Conservation (phyloP, 1,140 invertebrate genomes). For the Ceratina calcarata region DNA sequence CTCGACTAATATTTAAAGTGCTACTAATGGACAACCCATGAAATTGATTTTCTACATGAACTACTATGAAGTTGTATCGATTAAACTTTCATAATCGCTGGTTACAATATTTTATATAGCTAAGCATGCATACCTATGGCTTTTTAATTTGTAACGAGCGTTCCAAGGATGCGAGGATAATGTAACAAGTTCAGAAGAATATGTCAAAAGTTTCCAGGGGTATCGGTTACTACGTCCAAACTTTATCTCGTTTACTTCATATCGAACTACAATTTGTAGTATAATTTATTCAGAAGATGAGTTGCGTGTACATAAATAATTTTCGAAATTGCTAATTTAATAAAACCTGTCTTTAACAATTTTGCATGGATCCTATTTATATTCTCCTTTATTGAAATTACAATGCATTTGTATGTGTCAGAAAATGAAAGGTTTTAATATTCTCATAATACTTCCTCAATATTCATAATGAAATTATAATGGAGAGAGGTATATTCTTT, state of each 20-base stretch:
- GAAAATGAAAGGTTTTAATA: no score
- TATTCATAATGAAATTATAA: background rate
- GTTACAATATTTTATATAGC: no score
- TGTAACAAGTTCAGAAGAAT: background rate
- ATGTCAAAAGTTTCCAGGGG: background rate
- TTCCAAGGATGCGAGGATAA: background rate
- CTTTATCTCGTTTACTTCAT: background rate
- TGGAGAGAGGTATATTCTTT: background rate
- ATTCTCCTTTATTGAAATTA: no score
- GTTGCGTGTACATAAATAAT: background rate
- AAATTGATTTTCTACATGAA: no score
- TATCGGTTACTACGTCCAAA: conserved; percentile 1
- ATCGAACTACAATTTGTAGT: conserved; percentile 2
- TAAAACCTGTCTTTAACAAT: background rate
- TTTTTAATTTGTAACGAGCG: background rate
- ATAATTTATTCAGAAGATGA: background rate
- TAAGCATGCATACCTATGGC: no score
- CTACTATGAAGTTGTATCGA: no score
- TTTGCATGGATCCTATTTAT: no score
- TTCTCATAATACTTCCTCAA: background rate
- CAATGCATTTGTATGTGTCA: no score
- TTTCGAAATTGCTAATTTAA: background rate
- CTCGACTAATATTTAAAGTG: no score
- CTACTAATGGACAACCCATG: no score
- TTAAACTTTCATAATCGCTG: background rate